phyloP scores from a whole-genome alignment of 2,113 vertebrate species.

The Brevimyrus niger region DNA sequence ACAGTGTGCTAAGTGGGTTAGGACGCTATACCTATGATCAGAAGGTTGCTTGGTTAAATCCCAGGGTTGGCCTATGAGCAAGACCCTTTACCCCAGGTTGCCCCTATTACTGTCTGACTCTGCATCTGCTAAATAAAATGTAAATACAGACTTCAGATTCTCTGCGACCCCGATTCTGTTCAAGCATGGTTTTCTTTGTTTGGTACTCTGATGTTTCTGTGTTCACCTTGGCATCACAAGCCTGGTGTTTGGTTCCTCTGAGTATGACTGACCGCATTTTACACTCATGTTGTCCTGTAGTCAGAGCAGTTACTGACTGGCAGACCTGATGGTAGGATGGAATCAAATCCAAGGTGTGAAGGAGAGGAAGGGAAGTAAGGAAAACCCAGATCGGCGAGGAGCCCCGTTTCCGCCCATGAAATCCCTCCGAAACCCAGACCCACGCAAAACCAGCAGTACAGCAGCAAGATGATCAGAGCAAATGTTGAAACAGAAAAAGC shows the following conservation, averaged over 20 bases:
- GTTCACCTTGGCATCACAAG: neutral
- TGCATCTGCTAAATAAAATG: neutral
- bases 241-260: neutral
- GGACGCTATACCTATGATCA: neutral
- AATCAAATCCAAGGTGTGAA: neutral
- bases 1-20: neutral
- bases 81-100: neutral
- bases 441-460: neutral
- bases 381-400: neutral
- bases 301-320: neutral
- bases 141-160: neutral
- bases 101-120: too few species aligned
- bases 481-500: neutral
- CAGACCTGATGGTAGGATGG: neutral
- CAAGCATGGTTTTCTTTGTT: neutral
- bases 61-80: neutral
- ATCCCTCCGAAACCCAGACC: neutral
- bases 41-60: neutral
- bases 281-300: neutral
- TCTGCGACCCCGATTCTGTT: neutral
- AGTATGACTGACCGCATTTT: neutral
- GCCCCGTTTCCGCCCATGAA: neutral
- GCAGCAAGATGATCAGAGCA: neutral
- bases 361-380: neutral
- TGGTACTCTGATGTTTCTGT: neutral